Evolutionary conservation across 30 jellyfish, hydroid and myxozoan species (phyloP).

Genomic region (Turritopsis dohrnii): DNA sequence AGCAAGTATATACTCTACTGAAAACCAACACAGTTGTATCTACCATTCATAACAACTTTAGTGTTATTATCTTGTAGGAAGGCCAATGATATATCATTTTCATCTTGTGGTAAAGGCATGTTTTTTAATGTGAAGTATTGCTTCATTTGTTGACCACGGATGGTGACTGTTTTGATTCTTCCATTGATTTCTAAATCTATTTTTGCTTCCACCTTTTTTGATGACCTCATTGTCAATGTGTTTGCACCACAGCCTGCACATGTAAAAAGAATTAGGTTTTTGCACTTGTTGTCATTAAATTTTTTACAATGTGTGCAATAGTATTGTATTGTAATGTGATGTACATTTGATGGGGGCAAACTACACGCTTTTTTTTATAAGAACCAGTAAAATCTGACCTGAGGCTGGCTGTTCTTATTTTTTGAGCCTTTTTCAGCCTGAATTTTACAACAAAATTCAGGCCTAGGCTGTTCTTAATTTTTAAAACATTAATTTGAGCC

Average conservation of each 20-base stretch:
- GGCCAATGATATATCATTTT: too few species aligned
- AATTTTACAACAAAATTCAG: too few species aligned
- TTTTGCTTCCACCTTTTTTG: constrained; percentile 5
- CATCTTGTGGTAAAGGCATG: background rate
- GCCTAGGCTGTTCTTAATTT: too few species aligned
- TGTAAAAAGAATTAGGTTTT: background rate
- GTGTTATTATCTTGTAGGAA: constrained; percentile 1
- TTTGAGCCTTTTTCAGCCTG: too few species aligned
- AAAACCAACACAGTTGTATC: constrained; percentile 9
- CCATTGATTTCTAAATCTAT: background rate
- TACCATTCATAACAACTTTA: background rate
- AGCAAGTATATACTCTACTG: too few species aligned
- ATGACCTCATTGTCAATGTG: background rate
- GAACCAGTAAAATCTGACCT: too few species aligned
- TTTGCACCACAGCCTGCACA: constrained; percentile 13
- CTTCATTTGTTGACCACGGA: background rate
- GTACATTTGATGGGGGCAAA: constrained; percentile 11
- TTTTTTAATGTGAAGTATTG: background rate
- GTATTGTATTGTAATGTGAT: background rate
- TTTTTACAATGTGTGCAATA: constrained; percentile 10
- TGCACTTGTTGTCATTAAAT: background rate
- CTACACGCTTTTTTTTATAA: too few species aligned
- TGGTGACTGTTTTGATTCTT: background rate
- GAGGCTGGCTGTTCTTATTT: too few species aligned
- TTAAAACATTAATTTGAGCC: too few species aligned